Conservation (phyloP, 2,888 invertebrate species). For the Melinaea marsaeus region DNA sequence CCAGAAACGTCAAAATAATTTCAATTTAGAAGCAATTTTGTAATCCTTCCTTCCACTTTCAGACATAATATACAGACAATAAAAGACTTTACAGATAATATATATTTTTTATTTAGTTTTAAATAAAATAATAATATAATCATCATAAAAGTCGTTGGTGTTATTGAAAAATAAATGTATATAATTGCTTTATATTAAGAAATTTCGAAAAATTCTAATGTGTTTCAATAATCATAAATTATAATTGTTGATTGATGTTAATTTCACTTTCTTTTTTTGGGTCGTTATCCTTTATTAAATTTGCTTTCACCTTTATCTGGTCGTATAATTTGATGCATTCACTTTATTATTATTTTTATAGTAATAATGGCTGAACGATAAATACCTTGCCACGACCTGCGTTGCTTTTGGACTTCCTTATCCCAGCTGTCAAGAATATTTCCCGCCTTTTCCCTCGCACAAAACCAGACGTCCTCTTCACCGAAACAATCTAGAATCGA, state of each 20-base stretch:
- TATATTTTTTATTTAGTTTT: no score
- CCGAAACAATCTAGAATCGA: constrained; percentile 75
- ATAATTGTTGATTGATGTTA: background rate
- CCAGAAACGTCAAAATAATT: no score
- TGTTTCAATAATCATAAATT: background rate
- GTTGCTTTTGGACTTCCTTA: constrained; percentile 55
- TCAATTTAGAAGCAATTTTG: no score
- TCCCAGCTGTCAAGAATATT: constrained; percentile 70
- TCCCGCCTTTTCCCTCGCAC: constrained; percentile 75
- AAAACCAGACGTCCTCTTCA: constrained; percentile 70
- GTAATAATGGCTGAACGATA: constrained; percentile 8
- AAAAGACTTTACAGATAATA: no score
- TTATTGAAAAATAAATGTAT: no score
- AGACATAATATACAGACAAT: no score
- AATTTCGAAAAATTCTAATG: background rate
- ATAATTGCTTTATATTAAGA: background rate
- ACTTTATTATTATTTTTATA: background rate
- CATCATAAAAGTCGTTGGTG: no score
- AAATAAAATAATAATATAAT: no score
- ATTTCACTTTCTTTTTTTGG: constrained; percentile 2
- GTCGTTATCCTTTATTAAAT: constrained; percentile 2
- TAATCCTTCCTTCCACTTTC: no score
- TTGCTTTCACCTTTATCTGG: background rate
- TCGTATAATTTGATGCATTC: background rate
- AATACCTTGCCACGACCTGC: constrained; percentile 64